Evolutionary conservation across 2,113 vertebrate genomes (phyloP), one percentile per base, ranked within the genome.

Genomic region (Mionectes macconnelli): DNA sequence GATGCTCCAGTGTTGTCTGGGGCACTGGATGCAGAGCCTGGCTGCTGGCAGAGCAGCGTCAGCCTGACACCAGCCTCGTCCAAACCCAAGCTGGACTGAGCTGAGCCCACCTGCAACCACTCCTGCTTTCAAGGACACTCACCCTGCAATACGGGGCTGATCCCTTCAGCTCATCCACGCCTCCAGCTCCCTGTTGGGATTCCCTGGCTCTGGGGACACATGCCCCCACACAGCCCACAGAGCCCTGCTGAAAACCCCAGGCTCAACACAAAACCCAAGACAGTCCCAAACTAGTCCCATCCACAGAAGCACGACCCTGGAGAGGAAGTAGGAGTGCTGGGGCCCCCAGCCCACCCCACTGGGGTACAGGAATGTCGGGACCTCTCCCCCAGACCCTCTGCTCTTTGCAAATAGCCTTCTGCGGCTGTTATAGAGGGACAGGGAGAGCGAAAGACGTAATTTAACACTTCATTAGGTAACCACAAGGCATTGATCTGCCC

Each of bases 381-480:
- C 4, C 50, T 73, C 30, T 44, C 15, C 30, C 40, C 28, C 5
- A 14, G 20, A 4, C 33, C 22, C 27, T 62, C 21, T 31, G 11
- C 14, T 74, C 62, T 47, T 72, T 84, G 56, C 39, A 55, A 82
- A 45, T n/a, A 76, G 62, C 72, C 47, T 4, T 2, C 16, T n/a
- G 35, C 1, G 3, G 42, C 23, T 37, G 12, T 11, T 57, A 12
- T 0, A 19, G 37, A 33, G 85, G 75, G 44, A 56, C 49, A 23
- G 47, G 33, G 62, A 68, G 39, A 64, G 40, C 63, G 42, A 59
- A 86, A 70, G 69, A 64, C 1, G 0, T 49, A 82, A 93, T 95
- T 96, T 89, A 94, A 77, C 94, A 90, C 82, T 87, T 93, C 93
- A 93, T 95, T 96, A 93, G 79, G 73, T 55, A 87, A 95, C 78